Evolutionary conservation across 1,140 invertebrate genomes (phyloP).

Genomic region (Armadillidium nasatum): DNA sequence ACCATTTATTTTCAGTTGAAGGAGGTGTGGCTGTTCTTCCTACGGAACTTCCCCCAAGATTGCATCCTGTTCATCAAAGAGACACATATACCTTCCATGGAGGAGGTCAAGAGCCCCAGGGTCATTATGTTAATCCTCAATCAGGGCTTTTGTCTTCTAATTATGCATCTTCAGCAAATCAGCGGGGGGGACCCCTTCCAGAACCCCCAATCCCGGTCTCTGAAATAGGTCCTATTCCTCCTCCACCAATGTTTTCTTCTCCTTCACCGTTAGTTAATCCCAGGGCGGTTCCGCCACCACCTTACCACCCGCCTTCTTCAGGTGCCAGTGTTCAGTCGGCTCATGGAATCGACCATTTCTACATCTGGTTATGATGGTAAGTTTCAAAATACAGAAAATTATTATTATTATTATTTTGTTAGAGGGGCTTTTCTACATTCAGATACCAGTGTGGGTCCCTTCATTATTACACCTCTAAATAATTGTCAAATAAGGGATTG

Average conservation of each 20-base stretch:
- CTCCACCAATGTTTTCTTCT: constrained; percentile 90
- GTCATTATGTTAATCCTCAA: background rate
- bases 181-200: constrained; percentile 56
- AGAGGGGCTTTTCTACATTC: too few species aligned
- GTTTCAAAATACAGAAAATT: background rate
- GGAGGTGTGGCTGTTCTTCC: constrained; percentile 22
- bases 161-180: constrained; percentile 1
- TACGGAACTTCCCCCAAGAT: constrained; percentile 23
- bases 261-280: constrained; percentile 68
- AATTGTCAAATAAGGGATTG: too few species aligned
- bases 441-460: too few species aligned
- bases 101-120: background rate
- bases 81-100: constrained; percentile 38
- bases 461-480: too few species aligned
- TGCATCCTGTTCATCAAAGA: constrained; percentile 36
- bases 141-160: background rate
- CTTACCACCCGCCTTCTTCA: constrained; percentile 41
- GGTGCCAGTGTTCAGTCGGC: constrained; percentile 24
- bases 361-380: background rate
- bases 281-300: constrained; percentile 52
- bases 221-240: constrained; percentile 89
- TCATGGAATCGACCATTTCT: background rate
- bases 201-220: constrained; percentile 85
- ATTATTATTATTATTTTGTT: too few species aligned
- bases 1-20: background rate